Percentiles rank a stretch among this genome's conserved stretches.
These are phyloP conservation scores for Bathynomus jamesi DNA, from an alignment of 1,140 invertebrate genomes.

Conservation along the genomic window DNA sequence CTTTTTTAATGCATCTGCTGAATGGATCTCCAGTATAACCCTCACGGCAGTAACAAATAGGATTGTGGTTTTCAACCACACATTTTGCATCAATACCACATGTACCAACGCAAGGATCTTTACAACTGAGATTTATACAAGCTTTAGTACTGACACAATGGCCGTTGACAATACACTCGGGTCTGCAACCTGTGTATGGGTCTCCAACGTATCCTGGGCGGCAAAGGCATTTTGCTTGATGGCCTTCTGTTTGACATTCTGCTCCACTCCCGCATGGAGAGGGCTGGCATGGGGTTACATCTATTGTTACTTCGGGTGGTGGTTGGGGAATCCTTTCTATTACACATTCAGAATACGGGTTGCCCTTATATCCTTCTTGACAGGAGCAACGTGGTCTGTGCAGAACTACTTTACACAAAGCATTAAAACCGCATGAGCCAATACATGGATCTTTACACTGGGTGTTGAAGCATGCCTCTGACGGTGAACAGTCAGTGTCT, in stretches of 20 bases:
- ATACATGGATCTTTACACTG: constrained; percentile 69
- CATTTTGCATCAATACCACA: constrained; percentile 52
- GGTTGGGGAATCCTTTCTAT: constrained; percentile 24
- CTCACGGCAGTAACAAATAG: constrained; percentile 42
- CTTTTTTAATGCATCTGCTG: not conserved
- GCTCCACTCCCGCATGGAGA: constrained; percentile 55
- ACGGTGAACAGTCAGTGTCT: constrained; percentile 57
- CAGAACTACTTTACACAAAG: constrained; percentile 64
- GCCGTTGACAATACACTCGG: constrained; percentile 54
- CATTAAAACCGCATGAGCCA: constrained; percentile 64
- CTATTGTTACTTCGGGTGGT: not conserved
- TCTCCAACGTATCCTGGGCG: constrained; percentile 54
- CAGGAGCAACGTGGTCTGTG: constrained; percentile 48
- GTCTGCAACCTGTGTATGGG: constrained; percentile 41
- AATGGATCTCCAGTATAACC: constrained; percentile 40
- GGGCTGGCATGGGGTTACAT: constrained; percentile 52
- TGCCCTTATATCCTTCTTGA: constrained; percentile 61
- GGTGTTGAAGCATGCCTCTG: constrained; percentile 57
- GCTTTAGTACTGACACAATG: constrained; percentile 52
- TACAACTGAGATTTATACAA: constrained; percentile 42
- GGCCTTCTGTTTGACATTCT: constrained; percentile 43
- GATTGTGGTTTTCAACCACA: constrained; percentile 49
- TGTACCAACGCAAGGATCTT: constrained; percentile 36
- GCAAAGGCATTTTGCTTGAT: constrained; percentile 45
- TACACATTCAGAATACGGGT: constrained; percentile 66